Evolutionary conservation across 2,113 vertebrate species (phyloP), one percentile per base, ranked within the genome.

Genomic region (Cariama cristata): DNA sequence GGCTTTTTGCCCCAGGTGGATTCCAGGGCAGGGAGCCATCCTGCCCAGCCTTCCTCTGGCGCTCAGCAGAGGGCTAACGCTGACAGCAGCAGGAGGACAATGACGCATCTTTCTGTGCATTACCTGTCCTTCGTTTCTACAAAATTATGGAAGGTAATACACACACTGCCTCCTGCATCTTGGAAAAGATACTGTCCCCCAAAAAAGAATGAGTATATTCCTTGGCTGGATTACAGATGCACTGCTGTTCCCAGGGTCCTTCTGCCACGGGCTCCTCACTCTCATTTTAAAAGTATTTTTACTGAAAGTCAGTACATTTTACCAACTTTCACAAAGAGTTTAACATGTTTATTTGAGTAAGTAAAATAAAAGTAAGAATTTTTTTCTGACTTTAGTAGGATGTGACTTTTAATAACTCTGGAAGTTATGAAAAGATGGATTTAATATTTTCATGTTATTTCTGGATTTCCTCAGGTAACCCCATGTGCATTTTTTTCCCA

Each of bases 401-500:
- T 71, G 32, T 1, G 3, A 49, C 20, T 59, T 80, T 59, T 87
- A 77, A 59, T 71, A 77, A 59, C 21, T 55, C 50, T 85, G 40
- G 20, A 92, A 79, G 19, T 60, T 62, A 81, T 40, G 4, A 86
- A 86, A 92, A 92, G 11, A 44, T 45, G 2, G 47, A 30, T 64
- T 81, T 35, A 35, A 75, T 81, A 69, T 49, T 76, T 88, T 93
- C 22, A 49, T 35, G 15, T 35, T 82, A 30, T 74, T 90, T 73
- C 45, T 74, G 32, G 28, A 90, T 84, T 92, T 93, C 32, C 52
- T 76, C 28, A 32, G 11, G 18, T 38, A 67, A 15, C 24, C 21
- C 28, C 20, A 50, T 5, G 5, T 32, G 42, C 75, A 21, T 72
- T 88, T 45, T 82, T 72, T 2, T 30, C n/a, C 13, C 0, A 0